Conservation (phyloP, 2,888 invertebrate species). For the Tenthredo livida region DNA sequence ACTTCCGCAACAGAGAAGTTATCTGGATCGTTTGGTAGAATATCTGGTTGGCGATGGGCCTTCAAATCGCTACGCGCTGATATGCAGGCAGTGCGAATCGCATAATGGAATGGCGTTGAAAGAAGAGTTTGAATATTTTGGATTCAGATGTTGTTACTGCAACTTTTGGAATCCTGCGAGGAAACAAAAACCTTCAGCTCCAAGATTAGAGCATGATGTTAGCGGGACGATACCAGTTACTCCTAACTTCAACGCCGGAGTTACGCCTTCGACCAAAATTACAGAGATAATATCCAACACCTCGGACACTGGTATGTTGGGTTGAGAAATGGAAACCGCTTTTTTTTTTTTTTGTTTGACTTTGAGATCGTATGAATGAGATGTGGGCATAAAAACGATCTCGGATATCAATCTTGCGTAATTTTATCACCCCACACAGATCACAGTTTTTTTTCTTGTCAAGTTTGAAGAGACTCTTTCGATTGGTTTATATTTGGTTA, state of each 20-base stretch:
- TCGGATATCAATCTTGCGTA: background rate
- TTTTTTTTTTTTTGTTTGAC: no score
- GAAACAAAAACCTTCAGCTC: slow-evolving; percentile 91
- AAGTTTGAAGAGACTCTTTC: background rate
- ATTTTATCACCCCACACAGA: background rate
- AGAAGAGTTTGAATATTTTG: slow-evolving; percentile 85
- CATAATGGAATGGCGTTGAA: slow-evolving; percentile 95
- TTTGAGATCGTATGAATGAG: background rate
- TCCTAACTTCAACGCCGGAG: background rate
- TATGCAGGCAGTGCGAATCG: slow-evolving; percentile 92
- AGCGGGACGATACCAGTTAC: background rate
- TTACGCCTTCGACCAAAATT: background rate
- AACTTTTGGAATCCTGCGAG: slow-evolving; percentile 92
- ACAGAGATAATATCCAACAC: slow-evolving; percentile 25
- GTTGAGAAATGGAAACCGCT: slow-evolving; percentile 1
- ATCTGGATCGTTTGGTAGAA: slow-evolving; percentile 94
- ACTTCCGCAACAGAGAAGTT: slow-evolving; percentile 86
- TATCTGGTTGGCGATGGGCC: slow-evolving; percentile 98
- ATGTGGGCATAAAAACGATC: background rate
- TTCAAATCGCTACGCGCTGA: slow-evolving; percentile 95
- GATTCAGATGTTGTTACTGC: slow-evolving; percentile 96
- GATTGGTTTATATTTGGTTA: slow-evolving; percentile 23
- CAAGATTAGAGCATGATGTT: slow-evolving; percentile 78
- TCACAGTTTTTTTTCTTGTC: background rate
- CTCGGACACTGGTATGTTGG: slow-evolving; percentile 45